Base-by-base conservation (phyloP, 1,140 invertebrate species). In the Prorops nasuta region DNA sequence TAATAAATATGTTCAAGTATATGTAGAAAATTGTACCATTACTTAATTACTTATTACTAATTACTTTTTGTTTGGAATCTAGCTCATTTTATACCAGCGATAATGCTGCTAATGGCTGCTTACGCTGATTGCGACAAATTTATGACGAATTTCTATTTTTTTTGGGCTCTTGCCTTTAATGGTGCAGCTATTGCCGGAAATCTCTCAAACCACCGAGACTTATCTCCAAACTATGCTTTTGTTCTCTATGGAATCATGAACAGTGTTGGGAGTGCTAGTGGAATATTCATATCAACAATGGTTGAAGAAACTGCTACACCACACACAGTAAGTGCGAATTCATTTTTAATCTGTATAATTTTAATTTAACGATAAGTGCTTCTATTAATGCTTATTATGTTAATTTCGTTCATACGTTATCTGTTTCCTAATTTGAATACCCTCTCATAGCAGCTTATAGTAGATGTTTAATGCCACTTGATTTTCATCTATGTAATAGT, bases 131-230 rank as follows among this genome's bases (percentile, higher is more conserved):
- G 85, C 50, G 79, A 84, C 36, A 79, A 83, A 0, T 61, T 79
- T 0, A 64, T 84, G 18, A 83, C 85, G 8, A 82, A 89, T 7
- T 62, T 81, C 0, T 79, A 89, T 22, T 79, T 90, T 22, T 83
- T 86, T 3, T 64, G 88, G 18, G 89, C 90, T 0, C 79, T 92
- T 54, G 89, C 89, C 2, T 83, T 91, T 42, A 91, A 91, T 48
- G 91, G 91, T 0, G 89, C 90, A 21, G 86, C 87, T 0, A 87
- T 86, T 12, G 79, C 89, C 18, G 87, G 89, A 0, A 92, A 88
- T 71, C 77, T 90, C 56, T 86, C 89, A 46, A 92, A 93, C 62
- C 87, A 90, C 53, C 84, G 93, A 71, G 89, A 91, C 72, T 74
- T 92, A 12, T 86, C 89, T 1, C 86, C 86, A 3, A 91, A 89